Base-by-base conservation (phyloP, 2,888 invertebrate genomes). In the Holacanthella duospinosa region DNA sequence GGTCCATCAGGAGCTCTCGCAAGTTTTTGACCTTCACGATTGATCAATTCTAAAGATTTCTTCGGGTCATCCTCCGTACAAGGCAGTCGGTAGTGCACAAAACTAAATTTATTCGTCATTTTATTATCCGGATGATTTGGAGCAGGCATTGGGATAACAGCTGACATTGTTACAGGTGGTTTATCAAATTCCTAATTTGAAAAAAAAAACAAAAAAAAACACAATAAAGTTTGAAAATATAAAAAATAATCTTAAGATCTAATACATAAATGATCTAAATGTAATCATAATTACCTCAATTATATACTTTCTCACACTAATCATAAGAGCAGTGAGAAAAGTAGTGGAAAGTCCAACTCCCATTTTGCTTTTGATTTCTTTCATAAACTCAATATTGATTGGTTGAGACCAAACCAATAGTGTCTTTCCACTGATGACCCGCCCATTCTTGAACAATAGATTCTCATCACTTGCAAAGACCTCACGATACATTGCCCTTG, bases 61-160 rank as follows among this genome's bases (percentile, higher is more conserved):
- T 60, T 21, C 0, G 65, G 64, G 36, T 69, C 64, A 21, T 43
- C 43, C 19, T 59, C 62, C 54, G 60, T 62, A 6, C 44, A 61
- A 48, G 68, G 64, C 26, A 71, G 54, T 3, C 67, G 68, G 43
- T 65, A 68, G 36, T 66, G 44, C 1, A 71, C 62, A 24, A 69
- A 64, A 19, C 67, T 66, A 59, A 71, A 71, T 59, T 71, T 71
- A 43, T 71, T 71, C 25, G 67, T 66, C 66, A 71, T 64, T 56
- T 54, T 55, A 48, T 69, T 55, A 61, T 69, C 67, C 1, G 71
- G 71, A 56, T 71, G 71, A 60, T 67, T 68, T 3, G 71, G 67
- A 21, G 71, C 71, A 21, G 71, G 71, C 21, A 69, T 64, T 9
- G 71, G 71, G 29, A 71, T 68, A 2, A 71, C 57, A 1, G 69